Conservation (phyloP, 2,113 vertebrate species). For the Laterallus jamaicensis region DNA sequence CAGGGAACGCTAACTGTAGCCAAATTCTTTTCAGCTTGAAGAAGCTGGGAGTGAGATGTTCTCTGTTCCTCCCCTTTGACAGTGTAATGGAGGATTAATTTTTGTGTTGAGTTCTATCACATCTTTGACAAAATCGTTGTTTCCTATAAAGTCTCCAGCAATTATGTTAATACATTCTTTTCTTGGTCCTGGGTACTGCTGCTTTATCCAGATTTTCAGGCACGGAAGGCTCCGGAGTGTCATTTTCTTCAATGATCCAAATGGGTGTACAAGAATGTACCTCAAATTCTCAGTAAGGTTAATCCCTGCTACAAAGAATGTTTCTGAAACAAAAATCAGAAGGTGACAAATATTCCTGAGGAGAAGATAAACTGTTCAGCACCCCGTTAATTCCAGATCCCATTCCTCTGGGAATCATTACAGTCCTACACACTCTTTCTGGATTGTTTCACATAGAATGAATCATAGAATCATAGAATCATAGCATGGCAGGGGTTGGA, state of each 20-base stretch:
- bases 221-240: slow-evolving; percentile 76
- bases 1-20: background rate
- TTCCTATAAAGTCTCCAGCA: slow-evolving; percentile 88
- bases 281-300: slow-evolving; percentile 85
- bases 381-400: background rate
- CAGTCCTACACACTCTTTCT: background rate
- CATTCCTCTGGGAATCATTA: background rate
- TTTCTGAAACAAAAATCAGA: slow-evolving; percentile 69
- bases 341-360: background rate
- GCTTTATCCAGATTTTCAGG: slow-evolving; percentile 80
- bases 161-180: slow-evolving; percentile 84
- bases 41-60: background rate
- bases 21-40: background rate
- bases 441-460: background rate
- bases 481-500: too few species aligned
- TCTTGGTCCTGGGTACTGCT: slow-evolving; percentile 80
- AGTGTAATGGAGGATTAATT: background rate
- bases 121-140: slow-evolving; percentile 75
- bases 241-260: slow-evolving; percentile 78
- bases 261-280: slow-evolving; percentile 76
- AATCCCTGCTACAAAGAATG: slow-evolving; percentile 87
- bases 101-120: slow-evolving; percentile 84
- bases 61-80: background rate
- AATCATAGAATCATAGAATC: too few species aligned
- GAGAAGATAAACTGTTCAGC: background rate